These are phyloP conservation scores for Troglohyphantes excavatus DNA, from an alignment of 2,888 invertebrate genomes.

Conservation along the genomic window DNA sequence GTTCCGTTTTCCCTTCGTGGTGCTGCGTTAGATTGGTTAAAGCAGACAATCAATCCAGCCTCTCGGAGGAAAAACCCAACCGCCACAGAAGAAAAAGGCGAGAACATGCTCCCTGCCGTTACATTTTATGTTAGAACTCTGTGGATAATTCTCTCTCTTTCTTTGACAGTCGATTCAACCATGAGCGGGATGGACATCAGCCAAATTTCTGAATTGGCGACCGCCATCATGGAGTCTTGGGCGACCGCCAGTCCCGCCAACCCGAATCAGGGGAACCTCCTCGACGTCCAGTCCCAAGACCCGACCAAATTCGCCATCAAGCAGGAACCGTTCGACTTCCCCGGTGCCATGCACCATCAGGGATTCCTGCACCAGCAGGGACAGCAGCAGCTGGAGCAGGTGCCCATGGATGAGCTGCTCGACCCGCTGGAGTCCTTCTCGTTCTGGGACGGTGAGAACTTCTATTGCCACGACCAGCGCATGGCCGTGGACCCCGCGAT, in stretches of 20 bases:
- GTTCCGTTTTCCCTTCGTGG: no score
- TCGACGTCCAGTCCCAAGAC: slow-evolving; percentile 60
- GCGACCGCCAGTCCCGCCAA: slow-evolving; percentile 47
- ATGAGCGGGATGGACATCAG: slow-evolving; percentile 69
- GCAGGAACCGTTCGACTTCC: slow-evolving; percentile 63
- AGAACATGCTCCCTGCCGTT: neutral
- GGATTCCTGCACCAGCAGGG: slow-evolving; percentile 15
- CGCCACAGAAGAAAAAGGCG: neutral
- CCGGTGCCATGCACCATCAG: slow-evolving; percentile 31
- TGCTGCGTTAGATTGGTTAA: neutral
- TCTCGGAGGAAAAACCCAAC: neutral
- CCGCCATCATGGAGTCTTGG: slow-evolving; percentile 75
- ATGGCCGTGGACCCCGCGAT: slow-evolving; percentile 29
- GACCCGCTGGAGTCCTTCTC: slow-evolving; percentile 73
- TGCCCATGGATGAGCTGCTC: slow-evolving; percentile 74
- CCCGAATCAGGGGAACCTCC: slow-evolving; percentile 43
- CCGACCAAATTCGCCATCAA: slow-evolving; percentile 62
- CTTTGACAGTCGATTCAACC: slow-evolving; percentile 47
- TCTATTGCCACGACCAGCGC: slow-evolving; percentile 44
- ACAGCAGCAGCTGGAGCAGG: slow-evolving; percentile 39
- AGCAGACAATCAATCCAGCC: neutral
- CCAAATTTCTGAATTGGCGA: slow-evolving; percentile 76
- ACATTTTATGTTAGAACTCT: neutral
- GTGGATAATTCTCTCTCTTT: neutral
- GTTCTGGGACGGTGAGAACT: slow-evolving; percentile 75